These are phyloP conservation scores for Pachypanchax playfairii DNA, from an alignment of 2,113 vertebrate genomes.

Conservation along the genomic window DNA sequence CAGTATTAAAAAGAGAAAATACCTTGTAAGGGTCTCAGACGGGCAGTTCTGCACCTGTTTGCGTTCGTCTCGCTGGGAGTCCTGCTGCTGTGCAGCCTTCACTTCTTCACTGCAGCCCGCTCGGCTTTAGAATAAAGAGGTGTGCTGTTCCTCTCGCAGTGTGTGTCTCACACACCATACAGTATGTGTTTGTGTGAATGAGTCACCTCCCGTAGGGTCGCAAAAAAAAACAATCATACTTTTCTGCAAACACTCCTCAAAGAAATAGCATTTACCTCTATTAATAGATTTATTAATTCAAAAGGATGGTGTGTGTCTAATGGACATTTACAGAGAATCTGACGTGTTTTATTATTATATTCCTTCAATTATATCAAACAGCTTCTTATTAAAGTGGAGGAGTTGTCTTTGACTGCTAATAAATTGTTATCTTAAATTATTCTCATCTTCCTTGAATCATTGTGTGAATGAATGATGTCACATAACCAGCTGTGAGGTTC, in stretches of 20 bases:
- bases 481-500: slow-evolving; percentile 2
- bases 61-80: slow-evolving; percentile 13
- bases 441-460: background rate
- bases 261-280: too few species aligned
- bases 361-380: background rate
- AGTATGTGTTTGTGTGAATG: slow-evolving; percentile 16
- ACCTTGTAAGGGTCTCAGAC: slow-evolving; percentile 37
- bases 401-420: too few species aligned
- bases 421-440: background rate
- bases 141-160: slow-evolving; percentile 10
- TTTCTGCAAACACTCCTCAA: slow-evolving; percentile 4
- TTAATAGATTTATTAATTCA: too few species aligned
- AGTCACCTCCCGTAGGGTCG: slow-evolving; percentile 23
- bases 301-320: too few species aligned
- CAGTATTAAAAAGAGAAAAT: slow-evolving; percentile 5
- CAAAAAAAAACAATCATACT: slow-evolving; percentile 3
- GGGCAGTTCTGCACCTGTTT: slow-evolving; percentile 9
- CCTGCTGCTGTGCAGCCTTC: slow-evolving; percentile 15
- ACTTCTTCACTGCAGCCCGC: slow-evolving; percentile 18
- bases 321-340: too few species aligned
- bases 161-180: slow-evolving; percentile 5
- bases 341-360: slow-evolving; percentile 5
- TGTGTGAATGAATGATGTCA: slow-evolving; percentile 3
- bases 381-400: background rate
- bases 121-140: slow-evolving; percentile 37